phyloP scores from a whole-genome alignment of 2,888 invertebrate genomes.

The Dendrolimus houi region DNA sequence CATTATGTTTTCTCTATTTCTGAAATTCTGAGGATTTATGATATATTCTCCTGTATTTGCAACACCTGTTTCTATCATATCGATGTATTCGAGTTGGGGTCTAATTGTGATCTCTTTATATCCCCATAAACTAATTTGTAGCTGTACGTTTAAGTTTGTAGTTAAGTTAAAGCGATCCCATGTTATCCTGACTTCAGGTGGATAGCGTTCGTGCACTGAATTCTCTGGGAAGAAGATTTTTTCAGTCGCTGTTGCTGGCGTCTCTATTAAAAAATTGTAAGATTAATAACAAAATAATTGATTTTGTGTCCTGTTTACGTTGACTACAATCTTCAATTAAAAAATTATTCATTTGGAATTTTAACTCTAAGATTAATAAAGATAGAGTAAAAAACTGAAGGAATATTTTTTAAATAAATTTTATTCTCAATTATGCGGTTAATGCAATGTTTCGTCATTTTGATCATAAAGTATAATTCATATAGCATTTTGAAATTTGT shows the following conservation, averaged over 20 bases:
- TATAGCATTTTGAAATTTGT: no score
- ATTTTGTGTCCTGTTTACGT: no score
- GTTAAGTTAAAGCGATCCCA: conserved; percentile 94
- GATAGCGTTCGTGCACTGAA: conserved; percentile 83
- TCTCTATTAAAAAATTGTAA: conserved; percentile 75
- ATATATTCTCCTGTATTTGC: conserved; percentile 83
- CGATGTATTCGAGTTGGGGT: conserved; percentile 89
- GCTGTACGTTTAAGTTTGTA: conserved; percentile 82
- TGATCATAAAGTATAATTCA: no score
- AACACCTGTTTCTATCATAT: conserved; percentile 79
- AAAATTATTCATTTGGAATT: no score
- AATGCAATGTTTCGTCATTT: no score
- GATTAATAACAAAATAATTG: no score
- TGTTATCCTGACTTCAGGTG: conserved; percentile 84
- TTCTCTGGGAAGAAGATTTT: conserved; percentile 88
- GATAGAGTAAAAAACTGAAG: no score
- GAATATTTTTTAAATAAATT: no score
- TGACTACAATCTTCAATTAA: no score
- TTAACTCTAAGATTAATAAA: no score
- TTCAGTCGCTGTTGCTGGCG: conserved; percentile 90
- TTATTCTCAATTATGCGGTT: no score
- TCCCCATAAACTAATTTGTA: conserved; percentile 92
- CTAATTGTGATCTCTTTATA: conserved; percentile 89
- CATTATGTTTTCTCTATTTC: conserved; percentile 81
- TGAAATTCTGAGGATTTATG: conserved; percentile 84